phyloP scores from a whole-genome alignment of 2,797 vertebrate genomes.

The Semaprochilodus insignis region DNA sequence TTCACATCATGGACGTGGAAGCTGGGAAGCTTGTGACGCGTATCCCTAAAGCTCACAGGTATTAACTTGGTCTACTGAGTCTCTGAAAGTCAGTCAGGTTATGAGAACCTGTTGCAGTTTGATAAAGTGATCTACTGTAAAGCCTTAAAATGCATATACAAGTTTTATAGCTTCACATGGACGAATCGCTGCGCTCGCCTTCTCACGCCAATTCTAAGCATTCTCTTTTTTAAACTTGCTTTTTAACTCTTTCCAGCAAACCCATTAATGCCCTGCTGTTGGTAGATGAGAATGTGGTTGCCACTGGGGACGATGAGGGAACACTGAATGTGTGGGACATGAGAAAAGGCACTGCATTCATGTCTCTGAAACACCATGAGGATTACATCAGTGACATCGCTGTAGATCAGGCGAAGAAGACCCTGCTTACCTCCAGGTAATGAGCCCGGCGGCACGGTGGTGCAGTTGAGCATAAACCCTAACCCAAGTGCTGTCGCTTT shows the following conservation, averaged over 20 bases:
- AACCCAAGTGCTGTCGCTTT: no score
- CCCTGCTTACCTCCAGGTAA: constrained; percentile 90
- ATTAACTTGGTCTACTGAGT: constrained; percentile 32
- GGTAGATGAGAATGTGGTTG: constrained; percentile 88
- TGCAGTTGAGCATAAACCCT: no score
- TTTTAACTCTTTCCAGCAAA: constrained; percentile 68
- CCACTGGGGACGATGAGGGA: constrained; percentile 91
- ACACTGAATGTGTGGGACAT: constrained; percentile 93
- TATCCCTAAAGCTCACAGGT: constrained; percentile 85
- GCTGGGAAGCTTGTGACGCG: constrained; percentile 84
- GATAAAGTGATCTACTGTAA: no score
- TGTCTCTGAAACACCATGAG: constrained; percentile 91
- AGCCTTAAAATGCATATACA: no score
- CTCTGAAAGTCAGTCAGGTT: background rate
- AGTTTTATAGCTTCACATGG: no score
- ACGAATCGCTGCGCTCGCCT: no score
- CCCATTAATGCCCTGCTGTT: constrained; percentile 89
- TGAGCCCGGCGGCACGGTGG: no score
- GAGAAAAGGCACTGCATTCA: constrained; percentile 84
- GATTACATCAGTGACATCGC: constrained; percentile 93
- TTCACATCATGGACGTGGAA: constrained; percentile 89
- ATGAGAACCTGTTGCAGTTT: background rate
- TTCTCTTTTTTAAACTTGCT: background rate
- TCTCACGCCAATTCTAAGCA: no score
- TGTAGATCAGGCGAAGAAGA: constrained; percentile 85